Conservation (phyloP, 2,797 vertebrate genomes). For the Orestias chungarensis region DNA sequence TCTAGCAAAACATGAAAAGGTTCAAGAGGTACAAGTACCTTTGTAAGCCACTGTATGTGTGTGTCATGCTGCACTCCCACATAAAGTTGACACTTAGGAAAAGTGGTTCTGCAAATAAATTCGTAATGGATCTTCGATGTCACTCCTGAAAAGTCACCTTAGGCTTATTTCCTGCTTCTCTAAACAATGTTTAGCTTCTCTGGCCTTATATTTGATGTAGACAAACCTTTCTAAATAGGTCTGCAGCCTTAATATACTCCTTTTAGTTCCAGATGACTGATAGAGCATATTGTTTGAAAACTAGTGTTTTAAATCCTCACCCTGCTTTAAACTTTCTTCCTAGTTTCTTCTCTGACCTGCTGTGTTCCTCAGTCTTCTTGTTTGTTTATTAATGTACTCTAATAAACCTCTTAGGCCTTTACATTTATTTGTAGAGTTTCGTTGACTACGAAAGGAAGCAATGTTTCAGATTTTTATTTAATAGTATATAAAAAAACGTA, state of each 20-base stretch:
- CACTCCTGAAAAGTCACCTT: neutral
- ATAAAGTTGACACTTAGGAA: neutral
- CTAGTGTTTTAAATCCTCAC: neutral
- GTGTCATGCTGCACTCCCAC: neutral
- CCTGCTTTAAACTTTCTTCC: neutral
- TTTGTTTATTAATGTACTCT: neutral
- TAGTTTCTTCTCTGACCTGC: neutral
- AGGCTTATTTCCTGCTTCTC: neutral
- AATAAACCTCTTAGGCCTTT: neutral
- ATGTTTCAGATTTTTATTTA: too few species aligned
- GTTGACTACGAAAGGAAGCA: too few species aligned
- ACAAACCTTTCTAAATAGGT: neutral
- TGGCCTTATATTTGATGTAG: neutral
- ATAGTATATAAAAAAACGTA: neutral
- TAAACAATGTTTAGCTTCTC: neutral
- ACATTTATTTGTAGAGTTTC: too few species aligned
- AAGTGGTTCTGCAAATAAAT: too few species aligned
- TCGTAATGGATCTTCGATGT: neutral
- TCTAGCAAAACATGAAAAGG: too few species aligned
- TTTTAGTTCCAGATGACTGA: neutral
- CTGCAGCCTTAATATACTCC: neutral
- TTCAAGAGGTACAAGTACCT: too few species aligned
- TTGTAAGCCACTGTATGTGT: too few species aligned
- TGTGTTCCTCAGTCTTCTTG: neutral
- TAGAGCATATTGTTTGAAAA: neutral